Base-by-base conservation (phyloP, 2,113 vertebrate species). In the Myrmophylax atrothorax region DNA sequence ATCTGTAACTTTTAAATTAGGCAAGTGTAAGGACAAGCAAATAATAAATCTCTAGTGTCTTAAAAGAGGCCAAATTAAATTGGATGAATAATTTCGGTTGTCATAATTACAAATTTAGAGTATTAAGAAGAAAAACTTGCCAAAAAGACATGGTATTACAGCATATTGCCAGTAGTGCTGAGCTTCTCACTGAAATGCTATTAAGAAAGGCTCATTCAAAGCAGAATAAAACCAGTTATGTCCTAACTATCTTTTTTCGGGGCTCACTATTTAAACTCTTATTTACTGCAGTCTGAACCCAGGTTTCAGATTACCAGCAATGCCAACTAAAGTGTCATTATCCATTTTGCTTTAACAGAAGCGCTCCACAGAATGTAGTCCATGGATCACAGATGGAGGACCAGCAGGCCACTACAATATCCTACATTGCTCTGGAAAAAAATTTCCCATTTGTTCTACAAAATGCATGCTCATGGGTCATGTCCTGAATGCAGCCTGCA, bases 1-100 rank as follows among this genome's bases (percentile, higher is more conserved):
- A 91, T 89, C 67, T 88, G 59, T 96, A 95, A 94, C 70, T 94
- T 97, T 97, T 95, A 96, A 87, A 97, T 90, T 93, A 94, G 87
- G 73, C 53, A 93, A 95, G 40, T 60, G 74, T 46, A 47, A 84
- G 31, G 37, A 24, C 1, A 67, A 96, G 60, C 64, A 97, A 92
- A 92, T 91, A 97, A 97, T 94, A 94, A 94, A 94, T 94, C 84
- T 93, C 78, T 35, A 80, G 46, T 18, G 52, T 60, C 62, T 95
- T 94, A 75, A 96, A 86, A 93, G 89, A 94, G 62, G 63, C 18
- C 15, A 87, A 96, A 89, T 80, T 89, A 95, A 96, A 96, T 60
- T 88, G 47, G 50, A 93, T 94, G 12, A 96, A 87, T 94, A 97
- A 78, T 87, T 95, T 91, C 83, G 91, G 53, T 76, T 95, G 88